These are phyloP conservation scores for Microchirus variegatus DNA, from an alignment of 2,797 vertebrate genomes.

Conservation along the genomic window DNA sequence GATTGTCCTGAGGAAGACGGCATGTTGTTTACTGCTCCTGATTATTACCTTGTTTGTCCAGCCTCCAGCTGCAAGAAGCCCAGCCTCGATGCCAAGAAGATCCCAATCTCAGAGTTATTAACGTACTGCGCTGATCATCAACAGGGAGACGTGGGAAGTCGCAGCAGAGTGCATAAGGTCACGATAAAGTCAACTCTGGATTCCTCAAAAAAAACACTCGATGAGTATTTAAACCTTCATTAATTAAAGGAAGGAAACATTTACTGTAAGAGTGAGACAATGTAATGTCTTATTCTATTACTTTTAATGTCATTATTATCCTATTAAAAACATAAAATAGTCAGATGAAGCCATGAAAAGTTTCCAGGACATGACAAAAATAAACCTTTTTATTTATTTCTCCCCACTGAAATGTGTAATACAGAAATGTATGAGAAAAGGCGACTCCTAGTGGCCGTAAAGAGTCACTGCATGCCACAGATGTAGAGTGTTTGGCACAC, in stretches of 20 bases:
- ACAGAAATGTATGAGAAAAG: constrained; percentile 40
- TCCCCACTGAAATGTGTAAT: not conserved
- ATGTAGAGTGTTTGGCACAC: no score
- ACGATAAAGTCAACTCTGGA: not conserved
- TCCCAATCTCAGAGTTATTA: constrained; percentile 17
- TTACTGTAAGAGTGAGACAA: no score
- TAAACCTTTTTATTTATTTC: not conserved
- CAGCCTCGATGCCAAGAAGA: constrained; percentile 43
- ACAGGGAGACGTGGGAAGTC: constrained; percentile 64
- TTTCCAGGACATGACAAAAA: no score
- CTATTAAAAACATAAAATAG: no score
- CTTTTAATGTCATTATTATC: no score
- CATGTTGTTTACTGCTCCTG: constrained; percentile 64
- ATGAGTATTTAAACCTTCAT: no score
- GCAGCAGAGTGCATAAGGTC: constrained; percentile 9
- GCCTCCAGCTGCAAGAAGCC: constrained; percentile 64
- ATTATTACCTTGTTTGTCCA: constrained; percentile 78
- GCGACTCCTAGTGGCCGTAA: constrained; percentile 64
- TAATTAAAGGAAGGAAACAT: no score
- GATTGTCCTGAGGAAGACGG: constrained; percentile 50
- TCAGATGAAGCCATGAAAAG: no score
- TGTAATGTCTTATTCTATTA: no score
- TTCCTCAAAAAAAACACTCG: constrained; percentile 16
- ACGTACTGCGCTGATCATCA: constrained; percentile 17
- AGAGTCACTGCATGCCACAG: constrained; percentile 35